Base-by-base conservation (phyloP, 53 echinoderm and acorn worm species). In the Holothuria leucospilota region DNA sequence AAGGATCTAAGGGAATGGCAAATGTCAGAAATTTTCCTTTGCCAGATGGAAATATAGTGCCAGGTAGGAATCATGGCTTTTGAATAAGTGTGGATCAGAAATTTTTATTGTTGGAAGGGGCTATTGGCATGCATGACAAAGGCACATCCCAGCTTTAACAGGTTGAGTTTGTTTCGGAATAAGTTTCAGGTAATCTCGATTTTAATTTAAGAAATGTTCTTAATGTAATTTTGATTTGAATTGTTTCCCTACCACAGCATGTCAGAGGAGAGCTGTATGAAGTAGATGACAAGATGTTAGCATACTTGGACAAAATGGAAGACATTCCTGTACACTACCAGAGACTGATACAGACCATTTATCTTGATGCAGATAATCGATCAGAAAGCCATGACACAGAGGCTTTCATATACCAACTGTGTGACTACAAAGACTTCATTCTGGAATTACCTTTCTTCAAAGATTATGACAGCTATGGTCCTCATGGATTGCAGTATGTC, bases 261-360 rank as follows among this genome's bases (percentile, higher is more conserved):
- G 77, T 89, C n/a, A 71, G 49, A 66, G 89, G 84, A 39, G 89
- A 89, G 51, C 38, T 89, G 8, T 89, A 89, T 40, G 89, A 84
- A 38, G 84, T 88, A 2, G 59, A 84, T 26, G 89, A 89, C 29
- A 11, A 16, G 18, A 27, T 89, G 67, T 29, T 89, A 8, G 84
- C 65, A 11, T 23, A 20, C 25, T 58, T 89, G 51, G 89, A 89
- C 24, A 26, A 39, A 7, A 29, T 89, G 30, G 89, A 89, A 25
- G 39, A 74, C 6, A 74, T 82, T 18, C 84, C 84, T 30, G 89
- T 72, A 11, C 84, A 75, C 77, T 89, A 89, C 39, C 74, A 89
- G 65, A 52, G 89, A 16, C 26, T 53, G 56, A 62, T 4, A 23
- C 46, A 62, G 16, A 64, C 62, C 13, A 84, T 84, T 29, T 29